Evolutionary conservation across 2,888 invertebrate genomes (phyloP).

Genomic region (Sphaerophoria rueppellii): DNA sequence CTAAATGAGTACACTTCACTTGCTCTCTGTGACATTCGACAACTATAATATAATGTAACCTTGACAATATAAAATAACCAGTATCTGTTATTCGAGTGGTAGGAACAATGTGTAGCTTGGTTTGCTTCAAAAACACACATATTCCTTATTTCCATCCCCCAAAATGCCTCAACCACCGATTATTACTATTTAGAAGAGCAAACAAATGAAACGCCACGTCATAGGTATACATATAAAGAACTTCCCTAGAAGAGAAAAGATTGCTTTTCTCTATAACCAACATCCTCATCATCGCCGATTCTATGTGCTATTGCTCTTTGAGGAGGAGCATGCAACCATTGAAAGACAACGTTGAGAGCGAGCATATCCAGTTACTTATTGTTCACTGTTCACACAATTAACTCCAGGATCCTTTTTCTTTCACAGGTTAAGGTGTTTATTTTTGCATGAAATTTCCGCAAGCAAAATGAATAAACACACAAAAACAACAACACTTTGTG

Average conservation of each 20-base stretch:
- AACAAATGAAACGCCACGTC: slow-evolving; percentile 64
- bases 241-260: slow-evolving; percentile 41
- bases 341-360: not conserved
- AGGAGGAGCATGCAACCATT: not conserved
- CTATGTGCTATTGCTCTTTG: not conserved
- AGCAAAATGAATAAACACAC: too few relatives aligned
- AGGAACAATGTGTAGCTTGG: too few relatives aligned
- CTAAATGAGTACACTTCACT: slow-evolving; percentile 28
- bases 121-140: not conserved
- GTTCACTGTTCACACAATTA: slow-evolving; percentile 61
- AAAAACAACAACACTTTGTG: slow-evolving; percentile 25
- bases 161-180: slow-evolving; percentile 8
- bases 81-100: too few relatives aligned
- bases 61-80: too few relatives aligned
- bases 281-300: not conserved
- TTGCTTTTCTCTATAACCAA: slow-evolving; percentile 9
- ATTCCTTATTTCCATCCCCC: not conserved
- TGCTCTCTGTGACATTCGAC: slow-evolving; percentile 5
- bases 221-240: too few relatives aligned
- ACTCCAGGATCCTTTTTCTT: slow-evolving; percentile 48
- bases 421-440: slow-evolving; percentile 57
- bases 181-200: slow-evolving; percentile 64
- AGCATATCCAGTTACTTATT: slow-evolving; percentile 64
- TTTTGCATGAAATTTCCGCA: slow-evolving; percentile 57
- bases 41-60: too few relatives aligned